Evolutionary conservation across 2,888 invertebrate species (phyloP), one percentile per base, ranked within the genome.

Genomic region (Meliscaeva auricollis): DNA sequence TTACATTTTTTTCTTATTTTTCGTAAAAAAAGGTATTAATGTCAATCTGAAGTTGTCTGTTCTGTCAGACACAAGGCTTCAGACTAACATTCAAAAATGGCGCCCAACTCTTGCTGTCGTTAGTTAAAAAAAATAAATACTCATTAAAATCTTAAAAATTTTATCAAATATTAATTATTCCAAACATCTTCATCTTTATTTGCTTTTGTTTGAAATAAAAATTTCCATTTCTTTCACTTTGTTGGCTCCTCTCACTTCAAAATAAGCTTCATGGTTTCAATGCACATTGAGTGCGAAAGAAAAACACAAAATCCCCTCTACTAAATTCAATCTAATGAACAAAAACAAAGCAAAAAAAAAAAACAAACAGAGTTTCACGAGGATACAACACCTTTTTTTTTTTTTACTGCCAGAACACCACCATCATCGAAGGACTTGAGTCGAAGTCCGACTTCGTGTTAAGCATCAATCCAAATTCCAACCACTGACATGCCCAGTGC

Each of bases 381-480:
- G 20, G 35, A 26, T 50, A 62, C 56, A 74, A 78, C 83, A 83
- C 83, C 83, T 83, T 78, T 74, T 26, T 76, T 26, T 76, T 3
- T 26, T 41, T 35, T 9, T 48, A 22, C 48, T 22, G 17, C 17
- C n/a, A 68, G 2, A 64, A 54, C 64, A 58, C 58, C 58, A 58
- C 13, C 58, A 17, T 58, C 32, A 7, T 3, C 70, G 41, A 68
- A 62, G 48, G 58, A 78, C 52, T 32, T 48, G n/a, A n/a, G 52
- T 76, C 20, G 13, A 38, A 46, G 35, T 13, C 50, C 41, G 22
- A 70, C 64, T 56, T 62, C 62, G 62, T 69, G 75, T 56, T 75
- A 38, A 70, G 69, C 80, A 80, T 74, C 75, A 75, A 75, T 80
- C 75, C 75, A 75, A 80, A 75, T 75, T 64, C 74, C 56, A 69